A percentile compares a stretch with the other conserved stretches of the same genome.
These are phyloP conservation scores for Epinotia ramella DNA, from an alignment of 2,888 invertebrate genomes.

Conservation along the genomic window DNA sequence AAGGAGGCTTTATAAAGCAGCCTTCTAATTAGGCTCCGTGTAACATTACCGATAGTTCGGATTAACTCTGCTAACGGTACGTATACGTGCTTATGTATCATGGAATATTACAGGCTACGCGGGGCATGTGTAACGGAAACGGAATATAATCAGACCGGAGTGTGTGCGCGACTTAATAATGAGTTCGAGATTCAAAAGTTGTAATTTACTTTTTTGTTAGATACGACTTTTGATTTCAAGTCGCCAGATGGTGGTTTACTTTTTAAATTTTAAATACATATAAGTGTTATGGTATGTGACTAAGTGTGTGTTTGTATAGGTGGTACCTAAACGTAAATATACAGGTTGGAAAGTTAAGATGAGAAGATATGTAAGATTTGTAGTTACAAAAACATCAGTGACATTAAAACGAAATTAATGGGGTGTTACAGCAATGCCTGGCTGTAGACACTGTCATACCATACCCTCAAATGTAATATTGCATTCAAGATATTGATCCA, in stretches of 20 bases:
- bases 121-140: slow-evolving; percentile 13
- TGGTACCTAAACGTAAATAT: too few species aligned
- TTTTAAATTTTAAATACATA: not conserved
- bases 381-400: too few species aligned
- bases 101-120: slow-evolving; percentile 18
- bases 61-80: slow-evolving; percentile 10
- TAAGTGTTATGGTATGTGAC: too few species aligned
- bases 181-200: slow-evolving; percentile 22
- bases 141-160: slow-evolving; percentile 23
- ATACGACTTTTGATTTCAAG: not conserved
- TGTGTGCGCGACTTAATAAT: slow-evolving; percentile 26
- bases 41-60: slow-evolving; percentile 37
- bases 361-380: too few species aligned
- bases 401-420: too few species aligned
- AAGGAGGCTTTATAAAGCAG: slow-evolving; percentile 29
- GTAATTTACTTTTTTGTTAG: not conserved
- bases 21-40: slow-evolving; percentile 39
- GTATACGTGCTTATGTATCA: slow-evolving; percentile 28
- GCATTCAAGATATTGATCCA: too few species aligned
- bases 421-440: too few species aligned
- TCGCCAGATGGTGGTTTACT: not conserved
- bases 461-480: too few species aligned
- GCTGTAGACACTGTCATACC: too few species aligned
- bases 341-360: too few species aligned
- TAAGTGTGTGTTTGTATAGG: too few species aligned